Conservation (phyloP, 35 echinoderm and acorn worm genomes). For the Acanthaster planci region DNA sequence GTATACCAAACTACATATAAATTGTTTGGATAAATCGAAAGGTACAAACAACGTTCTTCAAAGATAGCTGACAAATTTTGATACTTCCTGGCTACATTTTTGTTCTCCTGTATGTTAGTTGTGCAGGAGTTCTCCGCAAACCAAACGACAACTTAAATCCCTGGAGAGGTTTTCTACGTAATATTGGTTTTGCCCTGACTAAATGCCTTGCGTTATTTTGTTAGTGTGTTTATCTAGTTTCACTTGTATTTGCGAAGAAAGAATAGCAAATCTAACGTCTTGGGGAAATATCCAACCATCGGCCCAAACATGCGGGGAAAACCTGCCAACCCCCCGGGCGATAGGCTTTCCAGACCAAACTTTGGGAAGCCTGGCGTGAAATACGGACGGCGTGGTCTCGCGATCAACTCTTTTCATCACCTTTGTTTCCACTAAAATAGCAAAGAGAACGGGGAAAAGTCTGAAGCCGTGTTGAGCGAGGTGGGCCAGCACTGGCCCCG, state of each 20-base stretch:
- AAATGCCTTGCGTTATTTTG: no score
- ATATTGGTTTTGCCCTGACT: no score
- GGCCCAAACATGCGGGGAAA: background rate
- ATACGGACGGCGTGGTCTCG: background rate
- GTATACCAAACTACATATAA: no score
- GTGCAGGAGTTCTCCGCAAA: no score
- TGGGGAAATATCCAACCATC: background rate
- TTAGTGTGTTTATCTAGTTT: constrained; percentile 4
- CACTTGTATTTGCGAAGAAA: background rate
- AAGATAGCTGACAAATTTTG: no score
- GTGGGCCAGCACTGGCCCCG: background rate
- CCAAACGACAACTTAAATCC: no score
- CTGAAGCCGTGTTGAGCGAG: no score
- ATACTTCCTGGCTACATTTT: no score
- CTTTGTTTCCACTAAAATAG: constrained; percentile 5
- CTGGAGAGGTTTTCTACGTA: no score
- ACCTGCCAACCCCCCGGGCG: background rate
- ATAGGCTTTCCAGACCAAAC: background rate
- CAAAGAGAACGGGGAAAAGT: background rate
- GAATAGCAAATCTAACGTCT: constrained; percentile 3
- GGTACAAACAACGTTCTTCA: no score
- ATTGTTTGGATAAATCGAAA: no score
- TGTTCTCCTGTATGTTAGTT: no score
- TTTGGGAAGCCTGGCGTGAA: background rate
- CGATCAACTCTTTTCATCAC: background rate